Evolutionary conservation across 2,888 invertebrate genomes (phyloP), one percentile per base, ranked within the genome.

Genomic region (Cephus sareptanus): DNA sequence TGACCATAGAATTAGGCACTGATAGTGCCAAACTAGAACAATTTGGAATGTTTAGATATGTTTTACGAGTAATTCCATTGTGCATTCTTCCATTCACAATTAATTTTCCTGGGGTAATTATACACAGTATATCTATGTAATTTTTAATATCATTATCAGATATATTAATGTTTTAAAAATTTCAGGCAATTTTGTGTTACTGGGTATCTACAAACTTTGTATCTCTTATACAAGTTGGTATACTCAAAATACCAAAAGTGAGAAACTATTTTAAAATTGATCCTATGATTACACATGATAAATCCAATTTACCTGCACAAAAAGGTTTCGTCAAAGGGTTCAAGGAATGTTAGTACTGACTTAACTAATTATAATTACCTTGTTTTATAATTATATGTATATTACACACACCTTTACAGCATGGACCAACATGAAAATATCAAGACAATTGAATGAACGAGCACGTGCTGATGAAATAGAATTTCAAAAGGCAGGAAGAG

Each of bases 151-250:
- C 15, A 23, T 40, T 23, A 40, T 1, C 2, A 23, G 40, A 40
- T 40, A 2, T 40, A 23, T 15, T 40, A 40, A 40, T 15, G 23
- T 40, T 40, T 40, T 1, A 75, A 77, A 70, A 83, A 87, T 82
- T 40, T 40, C 81, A 93, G 94, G 98, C 96, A 0, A 95, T 99
- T 87, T 93, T 98, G 73, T 95, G 96, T 56, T 99, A 99, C 89
- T 99, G 98, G 98, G 94, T 95, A 30, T 95, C 97, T 35, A 96
- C 95, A 85, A 99, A 99, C 91, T 94, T 96, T 74, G 94, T 98
- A 82, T 97, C 98, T 0, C 91, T 99, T 4, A 82, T 93, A 0
- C 98, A 98, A 94, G 97, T 96, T 11, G 94, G 94, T 12, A 76
- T 98, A 77, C 91, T 99, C 23, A 95, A 94, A 92, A 93, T 96